Evolutionary conservation across 2,888 invertebrate species (phyloP).

Genomic region (Lutraria lutraria): DNA sequence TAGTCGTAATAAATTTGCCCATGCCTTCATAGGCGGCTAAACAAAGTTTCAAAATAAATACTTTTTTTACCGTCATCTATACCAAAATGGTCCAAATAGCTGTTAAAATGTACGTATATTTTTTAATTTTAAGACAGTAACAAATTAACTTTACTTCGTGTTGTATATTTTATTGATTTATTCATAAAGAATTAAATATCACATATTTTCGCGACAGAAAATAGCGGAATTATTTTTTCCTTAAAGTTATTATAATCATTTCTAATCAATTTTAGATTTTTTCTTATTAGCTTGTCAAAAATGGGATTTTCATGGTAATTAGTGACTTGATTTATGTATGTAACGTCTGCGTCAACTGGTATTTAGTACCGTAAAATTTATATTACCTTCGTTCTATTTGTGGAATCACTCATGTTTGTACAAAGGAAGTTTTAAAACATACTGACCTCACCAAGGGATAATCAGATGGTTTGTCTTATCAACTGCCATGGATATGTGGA

Average conservation of each 20-base stretch:
- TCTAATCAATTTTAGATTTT: not conserved
- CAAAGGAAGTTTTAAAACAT: no score
- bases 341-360: not conserved
- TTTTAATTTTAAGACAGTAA: not conserved
- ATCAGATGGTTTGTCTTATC: no score
- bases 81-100: slow-evolving; percentile 50
- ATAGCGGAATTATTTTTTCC: not conserved
- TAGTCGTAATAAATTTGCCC: no score
- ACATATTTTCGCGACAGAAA: not conserved
- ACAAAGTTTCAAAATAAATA: not conserved
- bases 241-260: not conserved
- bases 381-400: no score
- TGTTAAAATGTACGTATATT: slow-evolving; percentile 48
- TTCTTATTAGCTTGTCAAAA: not conserved
- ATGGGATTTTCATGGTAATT: not conserved
- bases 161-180: not conserved
- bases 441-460: no score
- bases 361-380: no score
- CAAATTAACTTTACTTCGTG: not conserved
- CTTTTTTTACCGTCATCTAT: not conserved
- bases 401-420: no score
- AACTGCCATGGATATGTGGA: no score
- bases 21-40: no score
- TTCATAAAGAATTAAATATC: not conserved
- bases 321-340: not conserved